Base-by-base conservation (phyloP, 2,888 invertebrate genomes). In the Autographa pulchrina region DNA sequence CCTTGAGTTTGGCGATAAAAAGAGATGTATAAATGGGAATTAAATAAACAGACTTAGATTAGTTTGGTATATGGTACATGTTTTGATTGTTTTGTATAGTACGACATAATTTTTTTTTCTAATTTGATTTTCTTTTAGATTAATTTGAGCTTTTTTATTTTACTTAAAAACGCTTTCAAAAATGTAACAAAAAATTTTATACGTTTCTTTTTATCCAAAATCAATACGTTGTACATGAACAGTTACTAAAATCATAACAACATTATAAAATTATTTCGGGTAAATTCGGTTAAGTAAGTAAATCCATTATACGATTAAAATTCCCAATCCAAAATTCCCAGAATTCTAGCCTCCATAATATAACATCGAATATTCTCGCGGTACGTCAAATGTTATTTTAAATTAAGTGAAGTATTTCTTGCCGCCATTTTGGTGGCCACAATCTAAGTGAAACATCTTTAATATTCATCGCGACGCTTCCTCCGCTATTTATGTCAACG, bases 391-490 rank as follows among this genome's bases (percentile, higher is more conserved):
- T 48, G 48, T 48, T 48, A n/a, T 48, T 48, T 48, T 48, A 48
- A 48, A 48, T 48, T 48, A 48, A 48, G 48, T 48, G 48, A 48
- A 48, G 48, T 48, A 48, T 48, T 48, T 48, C 6, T 18, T 18
- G 14, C 13, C 60, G 52, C 54, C 11, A 13, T 18, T 69, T 62
- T 74, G n/a, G 16, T 58, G 72, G 72, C 82, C 76, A 62, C 67
- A 65, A 43, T 59, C 18, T 67, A 78, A 83, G 76, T 78, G 75
- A 83, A 85, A 83, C 81, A 83, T 81, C 73, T 82, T 87, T 88
- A 87, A 86, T 88, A 88, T 88, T 87, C 85, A 85, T 74, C 69
- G 77, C 80, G 77, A 74, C 71, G 68, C 81, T 83, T 85, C 75
- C 75, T 77, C 58, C 65, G 74, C 73, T 83, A 86, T 84, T 87